These are phyloP conservation scores for Folsomia candida DNA, from an alignment of 2,888 invertebrate genomes.

Conservation along the genomic window DNA sequence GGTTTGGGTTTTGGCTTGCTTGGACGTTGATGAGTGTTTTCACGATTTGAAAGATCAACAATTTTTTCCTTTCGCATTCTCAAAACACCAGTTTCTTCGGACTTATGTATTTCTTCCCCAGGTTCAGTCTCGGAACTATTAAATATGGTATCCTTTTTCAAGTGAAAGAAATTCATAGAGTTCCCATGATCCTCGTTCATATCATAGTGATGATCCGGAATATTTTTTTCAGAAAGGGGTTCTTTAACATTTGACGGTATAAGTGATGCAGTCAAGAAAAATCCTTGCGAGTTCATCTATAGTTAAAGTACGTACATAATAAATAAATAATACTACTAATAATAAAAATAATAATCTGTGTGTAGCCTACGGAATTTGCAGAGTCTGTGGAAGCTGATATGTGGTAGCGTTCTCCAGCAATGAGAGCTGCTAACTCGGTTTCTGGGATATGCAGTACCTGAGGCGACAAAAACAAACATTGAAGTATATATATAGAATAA, in stretches of 20 bases:
- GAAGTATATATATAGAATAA: not conserved
- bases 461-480: too few species aligned
- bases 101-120: not conserved
- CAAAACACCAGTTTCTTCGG: conserved; percentile 2
- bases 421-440: conserved; percentile 26
- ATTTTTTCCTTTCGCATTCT: not conserved
- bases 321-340: not conserved
- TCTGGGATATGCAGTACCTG: conserved; percentile 29
- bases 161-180: not conserved
- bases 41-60: not conserved
- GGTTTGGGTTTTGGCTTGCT: not conserved
- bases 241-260: conserved; percentile 16
- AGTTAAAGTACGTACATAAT: not conserved
- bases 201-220: not conserved
- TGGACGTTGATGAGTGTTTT: not conserved
- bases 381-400: conserved; percentile 22
- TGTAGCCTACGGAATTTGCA: conserved; percentile 16
- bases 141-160: not conserved
- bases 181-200: not conserved
- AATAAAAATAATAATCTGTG: not conserved
- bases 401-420: conserved; percentile 27
- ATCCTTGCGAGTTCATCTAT: conserved; percentile 11
- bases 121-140: not conserved
- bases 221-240: not conserved
- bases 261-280: conserved; percentile 17